Conservation (phyloP, 2,888 invertebrate species). For the Beris morrisii region DNA sequence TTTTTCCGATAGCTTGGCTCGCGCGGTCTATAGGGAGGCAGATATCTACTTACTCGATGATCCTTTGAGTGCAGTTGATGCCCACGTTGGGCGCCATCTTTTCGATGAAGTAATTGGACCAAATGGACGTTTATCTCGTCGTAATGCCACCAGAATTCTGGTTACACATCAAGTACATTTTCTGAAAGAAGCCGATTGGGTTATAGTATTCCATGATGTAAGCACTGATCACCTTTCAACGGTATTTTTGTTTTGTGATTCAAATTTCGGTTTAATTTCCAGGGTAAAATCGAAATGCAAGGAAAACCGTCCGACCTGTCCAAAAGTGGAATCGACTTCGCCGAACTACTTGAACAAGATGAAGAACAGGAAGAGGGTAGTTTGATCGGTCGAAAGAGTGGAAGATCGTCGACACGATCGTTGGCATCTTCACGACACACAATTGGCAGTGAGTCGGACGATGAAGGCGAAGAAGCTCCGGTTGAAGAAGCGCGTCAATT, state of each 20-base stretch:
- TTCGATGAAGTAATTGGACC: conserved; percentile 66
- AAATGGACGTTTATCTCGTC: conserved; percentile 57
- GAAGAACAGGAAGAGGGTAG: conserved; percentile 41
- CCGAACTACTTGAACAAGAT: conserved; percentile 57
- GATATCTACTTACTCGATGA: conserved; percentile 76
- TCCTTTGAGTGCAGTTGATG: conserved; percentile 74
- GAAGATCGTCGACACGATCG: conserved; percentile 34
- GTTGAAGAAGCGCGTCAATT: conserved; percentile 34
- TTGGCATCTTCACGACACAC: conserved; percentile 33
- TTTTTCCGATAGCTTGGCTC: conserved; percentile 39
- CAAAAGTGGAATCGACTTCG: conserved; percentile 58
- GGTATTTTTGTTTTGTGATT: no score
- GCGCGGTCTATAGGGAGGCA: conserved; percentile 57
- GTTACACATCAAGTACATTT: conserved; percentile 80
- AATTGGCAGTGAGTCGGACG: conserved; percentile 44
- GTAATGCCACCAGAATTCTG: conserved; percentile 65
- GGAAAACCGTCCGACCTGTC: conserved; percentile 57
- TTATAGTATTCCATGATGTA: conserved; percentile 64
- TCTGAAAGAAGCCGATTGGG: conserved; percentile 61
- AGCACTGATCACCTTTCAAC: conserved; percentile 42
- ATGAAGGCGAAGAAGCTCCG: conserved; percentile 45
- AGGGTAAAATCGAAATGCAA: conserved; percentile 58
- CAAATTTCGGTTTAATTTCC: conserved; percentile 31
- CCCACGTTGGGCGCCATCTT: conserved; percentile 69
- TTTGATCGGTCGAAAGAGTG: conserved; percentile 31